Evolutionary conservation across 92 coral and sea anemone species (phyloP), one percentile per base, ranked within the genome.

Genomic region (Palythoa caribaeorum): DNA sequence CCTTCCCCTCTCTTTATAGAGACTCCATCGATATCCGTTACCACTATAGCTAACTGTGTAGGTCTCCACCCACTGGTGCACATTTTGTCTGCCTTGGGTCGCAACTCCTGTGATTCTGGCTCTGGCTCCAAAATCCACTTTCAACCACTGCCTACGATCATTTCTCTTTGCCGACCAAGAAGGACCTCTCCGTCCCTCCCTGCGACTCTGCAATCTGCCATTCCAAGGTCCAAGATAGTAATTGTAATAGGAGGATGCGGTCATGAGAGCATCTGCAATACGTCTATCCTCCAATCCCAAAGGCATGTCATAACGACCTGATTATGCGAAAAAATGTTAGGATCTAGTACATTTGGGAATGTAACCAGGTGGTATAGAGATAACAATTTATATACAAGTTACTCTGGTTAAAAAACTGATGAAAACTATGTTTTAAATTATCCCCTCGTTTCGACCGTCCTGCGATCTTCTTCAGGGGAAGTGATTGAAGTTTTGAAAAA

Each of bases 161-260:
- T 90, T 84, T 52, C 90, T 84, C 89, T 90, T 89, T 36, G 96
- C 91, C 79, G 94, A 91, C 98, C 98, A 95, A 73, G 98, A 94
- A 17, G 93, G 93, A 17, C 95, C 95, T 55, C 83, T 79, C 2
- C 93, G 70, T 48, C 94, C 93, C 51, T 71, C 89, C 12, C 95
- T 87, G 2, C 90, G 89, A 3, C 90, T 85, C 79, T 93, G 88
- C 15, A 95, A 88, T 50, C 98, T 91, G 57, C 91, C 98, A 63
- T 93, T 88, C 60, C 86, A 93, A 16, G 98, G 98, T 28, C 83
- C 87, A 71, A 93, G 94, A 81, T 94, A 87, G 63, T 84, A 78
- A 89, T 88, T 93, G 68, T 92, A 87, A 57, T 54, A 91, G 1
- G 96, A 93, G 1, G 98, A 95, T 12, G 98, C 93, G 17, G 88